A percentile compares a stretch with the other conserved stretches of the same genome.
Evolutionary conservation across 2,888 invertebrate genomes (phyloP).

Genomic region (Cantharis lateralis): DNA sequence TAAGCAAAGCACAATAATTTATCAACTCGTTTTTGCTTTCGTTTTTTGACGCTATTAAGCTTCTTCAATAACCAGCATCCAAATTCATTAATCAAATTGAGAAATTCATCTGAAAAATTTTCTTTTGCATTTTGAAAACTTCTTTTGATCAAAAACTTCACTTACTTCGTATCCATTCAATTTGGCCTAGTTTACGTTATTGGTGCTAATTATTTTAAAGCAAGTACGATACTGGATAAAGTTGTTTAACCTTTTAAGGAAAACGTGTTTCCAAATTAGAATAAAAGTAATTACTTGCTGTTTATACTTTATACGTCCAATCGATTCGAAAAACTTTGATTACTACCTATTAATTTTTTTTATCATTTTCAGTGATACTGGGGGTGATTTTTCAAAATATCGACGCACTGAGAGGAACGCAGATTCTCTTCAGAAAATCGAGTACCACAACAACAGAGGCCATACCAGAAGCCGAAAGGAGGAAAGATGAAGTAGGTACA

Average conservation of each 20-base stretch:
- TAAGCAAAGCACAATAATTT: background rate
- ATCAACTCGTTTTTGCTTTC: background rate
- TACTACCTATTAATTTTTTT: background rate
- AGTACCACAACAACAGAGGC: conserved; percentile 57
- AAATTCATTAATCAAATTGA: background rate
- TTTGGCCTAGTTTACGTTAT: background rate
- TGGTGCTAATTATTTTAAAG: background rate
- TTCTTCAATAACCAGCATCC: background rate
- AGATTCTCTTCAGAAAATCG: conserved; percentile 65
- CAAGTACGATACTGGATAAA: background rate
- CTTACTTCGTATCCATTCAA: background rate
- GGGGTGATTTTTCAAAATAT: conserved; percentile 60
- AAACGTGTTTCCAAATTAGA: background rate
- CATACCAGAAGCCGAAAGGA: conserved; percentile 37
- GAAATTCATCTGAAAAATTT: background rate
- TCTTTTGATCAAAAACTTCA: background rate
- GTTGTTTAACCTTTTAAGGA: background rate
- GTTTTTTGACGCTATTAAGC: background rate
- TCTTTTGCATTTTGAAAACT: background rate
- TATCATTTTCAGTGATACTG: conserved; percentile 51
- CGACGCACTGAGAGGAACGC: conserved; percentile 62
- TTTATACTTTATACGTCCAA: too few species aligned
- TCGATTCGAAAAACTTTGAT: background rate
- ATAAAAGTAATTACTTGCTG: background rate
- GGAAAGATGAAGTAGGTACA: background rate